phyloP scores from a whole-genome alignment of 2,113 vertebrate species.

The Ascaphus truei region DNA sequence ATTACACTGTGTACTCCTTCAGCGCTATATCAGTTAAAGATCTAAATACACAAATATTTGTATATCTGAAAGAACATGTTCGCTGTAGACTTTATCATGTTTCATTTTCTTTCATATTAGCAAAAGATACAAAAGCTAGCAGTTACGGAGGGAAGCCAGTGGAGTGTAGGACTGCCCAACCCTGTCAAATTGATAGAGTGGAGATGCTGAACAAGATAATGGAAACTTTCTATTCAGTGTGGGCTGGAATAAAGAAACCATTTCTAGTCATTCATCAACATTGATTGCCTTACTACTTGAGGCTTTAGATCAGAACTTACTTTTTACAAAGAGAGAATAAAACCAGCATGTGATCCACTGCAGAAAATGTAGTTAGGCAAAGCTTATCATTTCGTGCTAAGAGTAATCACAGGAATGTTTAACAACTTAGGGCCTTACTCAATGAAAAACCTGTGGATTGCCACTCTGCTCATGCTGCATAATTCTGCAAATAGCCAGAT shows the following conservation, averaged over 20 bases:
- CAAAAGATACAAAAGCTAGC: conserved; percentile 55
- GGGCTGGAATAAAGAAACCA: conserved; percentile 81
- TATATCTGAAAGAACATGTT: conserved; percentile 39
- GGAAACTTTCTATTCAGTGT: conserved; percentile 90
- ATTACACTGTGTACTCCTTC: too few relatives aligned
- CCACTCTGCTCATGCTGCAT: neutral
- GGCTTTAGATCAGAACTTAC: conserved; percentile 59
- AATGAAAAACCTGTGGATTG: conserved; percentile 26
- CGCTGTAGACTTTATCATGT: conserved; percentile 54
- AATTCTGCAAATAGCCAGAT: neutral
- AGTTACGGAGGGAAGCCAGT: conserved; percentile 64
- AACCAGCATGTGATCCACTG: conserved; percentile 43
- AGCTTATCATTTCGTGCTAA: conserved; percentile 39
- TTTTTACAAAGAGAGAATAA: conserved; percentile 55
- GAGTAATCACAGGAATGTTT: conserved; percentile 32
- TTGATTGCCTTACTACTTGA: conserved; percentile 76
- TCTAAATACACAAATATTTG: neutral
- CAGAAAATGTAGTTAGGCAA: conserved; percentile 37
- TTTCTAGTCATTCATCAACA: conserved; percentile 89
- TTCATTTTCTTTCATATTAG: conserved; percentile 56
- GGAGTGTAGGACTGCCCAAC: conserved; percentile 70
- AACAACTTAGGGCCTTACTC: conserved; percentile 24
- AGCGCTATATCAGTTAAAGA: too few relatives aligned
- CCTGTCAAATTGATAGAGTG: conserved; percentile 95
- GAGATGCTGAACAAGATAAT: conserved; percentile 93